These are phyloP conservation scores for Drosophila ezoana DNA, from an alignment of 2,888 invertebrate genomes.

Conservation along the genomic window DNA sequence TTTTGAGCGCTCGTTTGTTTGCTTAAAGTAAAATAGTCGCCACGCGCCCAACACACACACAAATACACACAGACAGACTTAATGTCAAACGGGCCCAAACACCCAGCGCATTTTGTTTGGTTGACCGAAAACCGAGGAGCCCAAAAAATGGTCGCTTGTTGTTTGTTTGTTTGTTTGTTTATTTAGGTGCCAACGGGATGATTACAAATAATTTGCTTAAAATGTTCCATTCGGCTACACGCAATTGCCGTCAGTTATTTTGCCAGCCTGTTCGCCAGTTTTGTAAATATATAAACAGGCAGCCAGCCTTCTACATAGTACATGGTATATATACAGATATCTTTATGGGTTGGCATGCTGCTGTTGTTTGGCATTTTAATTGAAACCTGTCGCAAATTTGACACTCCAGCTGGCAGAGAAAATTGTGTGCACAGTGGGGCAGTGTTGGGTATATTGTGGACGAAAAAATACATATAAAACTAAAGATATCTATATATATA, in stretches of 20 bases:
- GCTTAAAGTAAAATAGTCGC: slow-evolving; percentile 38
- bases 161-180: slow-evolving; percentile 50
- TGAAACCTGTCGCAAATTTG: slow-evolving; percentile 40
- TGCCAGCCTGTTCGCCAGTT: slow-evolving; percentile 23
- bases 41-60: slow-evolving; percentile 17
- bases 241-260: slow-evolving; percentile 47
- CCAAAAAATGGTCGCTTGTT: slow-evolving; percentile 40
- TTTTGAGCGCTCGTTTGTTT: slow-evolving; percentile 41
- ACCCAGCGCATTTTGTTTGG: slow-evolving; percentile 22
- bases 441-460: not conserved
- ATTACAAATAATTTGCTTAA: slow-evolving; percentile 69
- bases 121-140: slow-evolving; percentile 42
- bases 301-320: not conserved
- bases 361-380: slow-evolving; percentile 43
- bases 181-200: slow-evolving; percentile 68
- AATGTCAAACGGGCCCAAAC: slow-evolving; percentile 27
- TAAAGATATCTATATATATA: not conserved
- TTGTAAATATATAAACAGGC: slow-evolving; percentile 20
- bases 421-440: slow-evolving; percentile 26
- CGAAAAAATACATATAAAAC: not conserved
- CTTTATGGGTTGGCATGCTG: slow-evolving; percentile 24
- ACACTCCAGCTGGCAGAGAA: slow-evolving; percentile 4
- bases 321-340: not conserved
- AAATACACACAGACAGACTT: slow-evolving; percentile 6
- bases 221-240: slow-evolving; percentile 55